These are phyloP conservation scores for Pachyrhynchus sulphureomaculatus DNA, from an alignment of 1,140 invertebrate species.

Conservation along the genomic window DNA sequence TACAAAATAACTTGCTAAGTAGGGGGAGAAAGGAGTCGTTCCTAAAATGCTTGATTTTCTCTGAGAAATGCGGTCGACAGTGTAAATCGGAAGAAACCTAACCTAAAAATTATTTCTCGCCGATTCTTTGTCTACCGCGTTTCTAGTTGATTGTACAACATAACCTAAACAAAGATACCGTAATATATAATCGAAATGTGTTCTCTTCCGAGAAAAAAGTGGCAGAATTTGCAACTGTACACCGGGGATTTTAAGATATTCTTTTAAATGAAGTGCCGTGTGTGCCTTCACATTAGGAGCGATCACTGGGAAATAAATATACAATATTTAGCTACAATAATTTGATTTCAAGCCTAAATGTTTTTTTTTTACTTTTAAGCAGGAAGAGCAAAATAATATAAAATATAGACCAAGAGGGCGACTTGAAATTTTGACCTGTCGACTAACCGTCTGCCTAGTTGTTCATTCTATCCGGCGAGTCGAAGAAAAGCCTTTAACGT, in stretches of 20 bases:
- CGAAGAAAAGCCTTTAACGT: too few species aligned
- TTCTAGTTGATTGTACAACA: slow-evolving; percentile 6
- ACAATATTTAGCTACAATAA: too few species aligned
- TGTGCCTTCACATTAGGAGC: too few species aligned
- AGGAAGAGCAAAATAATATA: too few species aligned
- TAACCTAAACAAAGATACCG: slow-evolving; percentile 7
- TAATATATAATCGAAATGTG: not conserved
- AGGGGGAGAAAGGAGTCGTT: not conserved
- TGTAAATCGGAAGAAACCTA: not conserved
- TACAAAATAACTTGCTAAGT: slow-evolving; percentile 27
- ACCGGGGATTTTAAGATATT: not conserved
- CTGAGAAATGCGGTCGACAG: not conserved
- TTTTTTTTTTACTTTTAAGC: too few species aligned
- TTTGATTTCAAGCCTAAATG: too few species aligned
- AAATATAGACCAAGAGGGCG: too few species aligned
- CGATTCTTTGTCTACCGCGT: not conserved
- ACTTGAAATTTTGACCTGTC: too few species aligned
- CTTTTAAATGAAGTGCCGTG: not conserved
- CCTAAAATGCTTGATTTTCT: not conserved
- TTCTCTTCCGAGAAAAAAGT: not conserved
- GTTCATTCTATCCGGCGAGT: too few species aligned
- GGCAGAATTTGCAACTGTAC: not conserved
- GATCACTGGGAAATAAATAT: too few species aligned
- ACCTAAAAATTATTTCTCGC: not conserved
- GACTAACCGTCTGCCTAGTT: too few species aligned